Percentiles rank a stretch among this genome's conserved stretches.
phyloP scores from a whole-genome alignment of 2,797 vertebrate species.

The Pseudochirops corinnae region DNA sequence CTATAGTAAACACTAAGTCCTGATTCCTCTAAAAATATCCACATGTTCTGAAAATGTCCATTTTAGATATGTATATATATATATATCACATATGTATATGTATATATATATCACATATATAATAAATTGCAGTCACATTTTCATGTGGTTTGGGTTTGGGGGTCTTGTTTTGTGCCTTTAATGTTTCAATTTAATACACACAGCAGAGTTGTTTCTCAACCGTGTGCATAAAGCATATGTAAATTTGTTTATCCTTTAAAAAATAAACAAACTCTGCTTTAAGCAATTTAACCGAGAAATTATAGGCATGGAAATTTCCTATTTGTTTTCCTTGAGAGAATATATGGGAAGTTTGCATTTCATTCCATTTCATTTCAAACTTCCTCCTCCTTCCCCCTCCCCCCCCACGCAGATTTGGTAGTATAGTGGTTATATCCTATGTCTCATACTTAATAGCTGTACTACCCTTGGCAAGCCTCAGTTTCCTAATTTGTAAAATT shows the following conservation, averaged over 20 bases:
- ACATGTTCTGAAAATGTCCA: neutral
- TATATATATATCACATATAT: neutral
- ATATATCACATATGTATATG: too few species aligned
- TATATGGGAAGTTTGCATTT: neutral
- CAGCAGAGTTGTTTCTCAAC: neutral
- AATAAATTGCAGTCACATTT: neutral
- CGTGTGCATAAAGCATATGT: neutral
- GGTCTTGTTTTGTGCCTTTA: neutral
- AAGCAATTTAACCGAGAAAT: neutral
- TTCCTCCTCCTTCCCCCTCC: neutral
- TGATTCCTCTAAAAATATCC: neutral
- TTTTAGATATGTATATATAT: too few species aligned
- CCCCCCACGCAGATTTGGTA: too few species aligned
- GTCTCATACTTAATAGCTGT: neutral
- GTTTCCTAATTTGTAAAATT: neutral
- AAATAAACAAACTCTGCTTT: neutral
- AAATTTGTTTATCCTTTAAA: slow-evolving; percentile 5
- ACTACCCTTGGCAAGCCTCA: neutral
- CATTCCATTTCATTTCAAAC: neutral
- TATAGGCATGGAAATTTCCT: neutral
- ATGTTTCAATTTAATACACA: neutral
- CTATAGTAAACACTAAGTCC: neutral
- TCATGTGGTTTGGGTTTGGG: neutral
- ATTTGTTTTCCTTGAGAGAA: neutral
- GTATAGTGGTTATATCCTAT: neutral